phyloP scores from a whole-genome alignment of 2,888 invertebrate species.

The Keiferia lycopersicella region DNA sequence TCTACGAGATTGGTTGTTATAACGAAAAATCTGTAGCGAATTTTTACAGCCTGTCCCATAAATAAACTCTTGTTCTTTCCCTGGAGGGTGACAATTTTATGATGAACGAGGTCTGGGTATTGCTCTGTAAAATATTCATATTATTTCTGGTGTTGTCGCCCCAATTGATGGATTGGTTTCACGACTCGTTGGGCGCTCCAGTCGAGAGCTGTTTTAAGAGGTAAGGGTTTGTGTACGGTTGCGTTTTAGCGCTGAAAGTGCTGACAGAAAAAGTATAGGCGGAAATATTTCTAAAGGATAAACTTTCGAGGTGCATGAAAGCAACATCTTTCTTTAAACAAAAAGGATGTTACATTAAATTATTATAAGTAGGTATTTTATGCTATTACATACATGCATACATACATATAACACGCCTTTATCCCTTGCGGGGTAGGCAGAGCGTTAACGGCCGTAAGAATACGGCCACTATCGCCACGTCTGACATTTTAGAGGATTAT shows the following conservation, averaged over 20 bases:
- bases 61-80: constrained; percentile 4
- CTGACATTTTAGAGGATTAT: too few relatives aligned
- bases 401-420: too few relatives aligned
- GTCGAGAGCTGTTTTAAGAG: constrained; percentile 15
- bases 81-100: constrained; percentile 32
- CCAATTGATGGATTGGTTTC: constrained; percentile 19
- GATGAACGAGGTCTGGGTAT: constrained; percentile 42
- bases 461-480: too few relatives aligned
- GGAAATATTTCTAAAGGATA: too few relatives aligned
- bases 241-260: background rate
- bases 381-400: too few relatives aligned
- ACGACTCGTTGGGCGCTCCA: constrained; percentile 10
- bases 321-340: too few relatives aligned
- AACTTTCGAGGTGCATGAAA: too few relatives aligned
- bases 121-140: constrained; percentile 19
- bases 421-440: too few relatives aligned
- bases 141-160: constrained; percentile 15
- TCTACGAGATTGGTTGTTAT: too few relatives aligned
- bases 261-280: background rate
- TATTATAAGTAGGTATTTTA: too few relatives aligned
- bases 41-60: background rate
- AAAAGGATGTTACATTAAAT: too few relatives aligned
- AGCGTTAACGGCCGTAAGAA: too few relatives aligned
- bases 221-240: background rate
- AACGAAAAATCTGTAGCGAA: background rate